Evolutionary conservation across 2,888 invertebrate species (phyloP), one percentile per base, ranked within the genome.

Genomic region (Neoitamus cyanurus): DNA sequence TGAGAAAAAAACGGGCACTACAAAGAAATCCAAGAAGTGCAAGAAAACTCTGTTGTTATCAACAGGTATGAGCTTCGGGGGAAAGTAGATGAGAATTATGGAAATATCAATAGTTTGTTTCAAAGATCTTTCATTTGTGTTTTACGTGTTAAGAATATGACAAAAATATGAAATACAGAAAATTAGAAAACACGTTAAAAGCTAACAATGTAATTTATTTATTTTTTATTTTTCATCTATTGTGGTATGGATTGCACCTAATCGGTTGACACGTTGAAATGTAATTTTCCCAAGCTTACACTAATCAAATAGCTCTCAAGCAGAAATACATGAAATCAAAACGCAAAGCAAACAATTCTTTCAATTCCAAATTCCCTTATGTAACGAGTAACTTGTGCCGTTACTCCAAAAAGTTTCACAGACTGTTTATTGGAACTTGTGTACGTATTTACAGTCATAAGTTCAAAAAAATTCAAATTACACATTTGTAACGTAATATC

Each of bases 21-120:
- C 88, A 31, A 90, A 91, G 75, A 91, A 95, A 90, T 95, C 94
- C 89, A 96, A 96, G 89, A 96, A 95, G 88, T 92, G 93, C 83
- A 96, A 96, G 89, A 94, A 94, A 86, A 96, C 95, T 89, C 91
- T 96, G 78, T 92, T 97, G 4, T 96, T 96, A 89, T 93, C 95
- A 34, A 96, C 95, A 4, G 93, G 93, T 87, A 93, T 94, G 89
- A 91, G 90, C 84, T 88, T 88, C 80, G 88, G 86, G 86, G 88
- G 87, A 37, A 88, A 88, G 82, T 88, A 87, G 87, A 78, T 72
- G 4, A 7, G 37, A 37, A 36, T 73, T 34, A 73, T 73, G 30
- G 20, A 6, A 36, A 36, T 34, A 15, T 75, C 6, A 25, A 5
- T 36, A 36, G 36, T 75, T 75, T 37, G 36, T 15, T 36, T 36